Conservation (phyloP, 2,888 invertebrate species). For the Drosophila sordidula region DNA sequence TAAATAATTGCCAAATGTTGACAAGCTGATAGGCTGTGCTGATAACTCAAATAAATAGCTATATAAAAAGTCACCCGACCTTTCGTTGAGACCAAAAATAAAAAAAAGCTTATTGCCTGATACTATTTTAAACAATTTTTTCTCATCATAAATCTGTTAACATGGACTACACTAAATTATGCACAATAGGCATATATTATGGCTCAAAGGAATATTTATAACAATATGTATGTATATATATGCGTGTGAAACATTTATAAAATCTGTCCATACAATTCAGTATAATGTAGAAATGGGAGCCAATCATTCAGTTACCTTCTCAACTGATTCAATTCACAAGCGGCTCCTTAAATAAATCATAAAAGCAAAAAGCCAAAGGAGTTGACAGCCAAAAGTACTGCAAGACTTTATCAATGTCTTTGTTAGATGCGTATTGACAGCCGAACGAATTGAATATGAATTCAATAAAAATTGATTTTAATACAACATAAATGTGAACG, state of each 20-base stretch:
- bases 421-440: constrained; percentile 30
- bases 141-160: no score
- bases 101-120: no score
- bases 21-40: constrained; percentile 15
- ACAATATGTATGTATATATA: no score
- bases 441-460: constrained; percentile 47
- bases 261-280: neutral
- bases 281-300: neutral
- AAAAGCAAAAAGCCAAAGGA: constrained; percentile 4
- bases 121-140: no score
- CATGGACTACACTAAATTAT: no score
- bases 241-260: neutral
- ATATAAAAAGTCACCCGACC: no score
- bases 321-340: constrained; percentile 6
- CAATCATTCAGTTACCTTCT: constrained; percentile 8
- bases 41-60: no score
- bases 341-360: neutral
- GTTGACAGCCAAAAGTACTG: constrained; percentile 13
- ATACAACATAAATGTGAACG: constrained; percentile 25
- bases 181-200: no score
- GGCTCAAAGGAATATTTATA: no score
- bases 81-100: no score
- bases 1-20: constrained; percentile 24
- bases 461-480: constrained; percentile 46
- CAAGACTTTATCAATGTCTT: constrained; percentile 10